Base-by-base conservation (phyloP, 2,113 vertebrate genomes). In the Heterotis niloticus region DNA sequence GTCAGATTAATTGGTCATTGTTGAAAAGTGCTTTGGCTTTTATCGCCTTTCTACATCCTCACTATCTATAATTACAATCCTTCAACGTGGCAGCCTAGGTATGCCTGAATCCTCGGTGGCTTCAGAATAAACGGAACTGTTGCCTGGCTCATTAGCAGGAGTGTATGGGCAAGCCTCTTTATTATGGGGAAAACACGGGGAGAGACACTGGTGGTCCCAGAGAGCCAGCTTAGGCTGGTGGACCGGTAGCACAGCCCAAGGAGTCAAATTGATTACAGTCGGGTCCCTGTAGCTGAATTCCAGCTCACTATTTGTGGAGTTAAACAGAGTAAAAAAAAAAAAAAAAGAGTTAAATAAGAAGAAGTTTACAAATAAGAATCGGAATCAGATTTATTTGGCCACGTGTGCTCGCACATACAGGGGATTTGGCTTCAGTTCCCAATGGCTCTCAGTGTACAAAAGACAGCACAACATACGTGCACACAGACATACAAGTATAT, bases 211-310 rank as follows among this genome's bases (percentile, higher is more conserved):
- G 89, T 84, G 88, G 88, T 91, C 88, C 88, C 89, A 82, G 82
- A 77, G 88, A 86, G 86, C 82, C 86, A 81, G 84, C 81, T 80
- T 83, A 85, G 87, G 89, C 89, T 85, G 80, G 87, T 52, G 85
- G 89, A 87, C 84, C 88, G 70, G 87, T 85, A 86, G 88, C 87
- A 84, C 78, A 89, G 91, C 90, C 90, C 90, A 88, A 87, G 87
- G 90, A 90, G 82, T 81, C 80, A 68, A 87, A 81, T 82, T 91
- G 90, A 91, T 93, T 91, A 90, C 87, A 87, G 78, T 73, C 74
- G 66, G 65, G 60, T 67, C 64, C 70, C 68, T 72, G 66, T 77
- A 81, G 78, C 74, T 62, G 79, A 68, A 57, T 71, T 64, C 76
- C 75, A 73, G 64, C 59, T 59, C 64, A 57, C 66, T 81, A 77